Conservation (phyloP, 2,113 vertebrate genomes). For the Aldabrachelys gigantea region DNA sequence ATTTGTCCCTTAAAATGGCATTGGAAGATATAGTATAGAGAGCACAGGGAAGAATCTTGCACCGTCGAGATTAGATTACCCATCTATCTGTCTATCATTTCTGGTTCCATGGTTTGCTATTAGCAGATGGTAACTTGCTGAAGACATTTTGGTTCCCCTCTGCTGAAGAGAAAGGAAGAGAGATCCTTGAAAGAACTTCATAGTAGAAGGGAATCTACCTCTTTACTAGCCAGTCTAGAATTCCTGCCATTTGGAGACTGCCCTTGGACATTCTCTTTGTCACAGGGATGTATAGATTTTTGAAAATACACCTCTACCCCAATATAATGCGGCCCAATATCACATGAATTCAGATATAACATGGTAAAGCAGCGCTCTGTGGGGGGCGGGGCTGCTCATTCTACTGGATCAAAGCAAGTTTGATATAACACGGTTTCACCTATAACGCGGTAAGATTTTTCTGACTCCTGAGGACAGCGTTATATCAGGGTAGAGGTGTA, state of each 20-base stretch:
- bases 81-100: not conserved
- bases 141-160: not conserved
- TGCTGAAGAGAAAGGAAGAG: not conserved
- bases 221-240: not conserved
- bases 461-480: too few relatives aligned
- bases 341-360: too few relatives aligned
- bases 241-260: not conserved
- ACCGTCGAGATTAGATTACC: not conserved
- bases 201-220: not conserved
- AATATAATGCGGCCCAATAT: too few relatives aligned
- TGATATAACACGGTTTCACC: too few relatives aligned
- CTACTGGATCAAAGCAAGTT: too few relatives aligned
- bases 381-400: too few relatives aligned
- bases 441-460: too few relatives aligned
- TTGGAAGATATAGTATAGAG: accelerated
- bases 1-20: not conserved
- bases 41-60: not conserved
- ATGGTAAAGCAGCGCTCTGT: too few relatives aligned
- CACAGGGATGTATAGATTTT: not conserved
- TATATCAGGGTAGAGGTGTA: too few relatives aligned
- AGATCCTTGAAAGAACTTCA: not conserved
- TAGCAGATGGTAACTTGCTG: not conserved
- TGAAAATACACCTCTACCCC: not conserved
- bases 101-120: not conserved
- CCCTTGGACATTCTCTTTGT: not conserved